These are phyloP conservation scores for Chamaetylas fuelleborni DNA, from an alignment of 2,113 vertebrate genomes.

Conservation along the genomic window DNA sequence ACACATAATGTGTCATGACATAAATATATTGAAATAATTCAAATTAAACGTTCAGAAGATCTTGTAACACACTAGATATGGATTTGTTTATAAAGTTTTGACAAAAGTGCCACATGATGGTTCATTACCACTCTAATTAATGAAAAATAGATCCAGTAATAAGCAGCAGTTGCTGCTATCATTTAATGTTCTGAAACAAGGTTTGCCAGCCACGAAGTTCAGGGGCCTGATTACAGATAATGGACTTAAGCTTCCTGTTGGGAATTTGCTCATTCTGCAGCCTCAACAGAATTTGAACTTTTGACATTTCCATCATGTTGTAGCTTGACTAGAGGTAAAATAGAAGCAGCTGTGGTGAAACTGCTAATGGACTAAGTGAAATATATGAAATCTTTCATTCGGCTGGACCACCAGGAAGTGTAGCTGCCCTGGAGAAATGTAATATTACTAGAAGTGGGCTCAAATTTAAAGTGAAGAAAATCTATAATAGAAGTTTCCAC, in stretches of 20 bases:
- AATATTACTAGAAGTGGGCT: not conserved
- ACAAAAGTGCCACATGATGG: not conserved
- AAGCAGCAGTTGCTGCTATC: not conserved
- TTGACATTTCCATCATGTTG: conserved; percentile 13
- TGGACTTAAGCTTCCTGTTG: conserved; percentile 47
- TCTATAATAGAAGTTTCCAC: not conserved
- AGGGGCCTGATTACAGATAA: conserved; percentile 51
- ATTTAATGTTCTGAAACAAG: not conserved
- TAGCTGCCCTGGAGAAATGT: not conserved
- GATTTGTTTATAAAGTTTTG: conserved; percentile 22
- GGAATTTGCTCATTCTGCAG: conserved; percentile 35
- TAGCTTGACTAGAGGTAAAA: conserved; percentile 15
- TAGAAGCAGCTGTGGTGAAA: conserved; percentile 12
- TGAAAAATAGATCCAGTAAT: conserved; percentile 39
- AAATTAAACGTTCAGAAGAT: not conserved
- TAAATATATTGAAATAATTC: not conserved
- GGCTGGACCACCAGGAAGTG: not conserved
- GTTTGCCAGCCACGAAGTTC: conserved; percentile 23
- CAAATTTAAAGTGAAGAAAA: not conserved
- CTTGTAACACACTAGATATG: not conserved
- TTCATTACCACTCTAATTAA: conserved; percentile 53
- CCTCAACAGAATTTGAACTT: conserved; percentile 46
- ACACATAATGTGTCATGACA: not conserved
- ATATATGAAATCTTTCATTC: not conserved
- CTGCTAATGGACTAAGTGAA: not conserved